Conservation (phyloP, 92 coral and sea anemone genomes). For the Muricea muricata region DNA sequence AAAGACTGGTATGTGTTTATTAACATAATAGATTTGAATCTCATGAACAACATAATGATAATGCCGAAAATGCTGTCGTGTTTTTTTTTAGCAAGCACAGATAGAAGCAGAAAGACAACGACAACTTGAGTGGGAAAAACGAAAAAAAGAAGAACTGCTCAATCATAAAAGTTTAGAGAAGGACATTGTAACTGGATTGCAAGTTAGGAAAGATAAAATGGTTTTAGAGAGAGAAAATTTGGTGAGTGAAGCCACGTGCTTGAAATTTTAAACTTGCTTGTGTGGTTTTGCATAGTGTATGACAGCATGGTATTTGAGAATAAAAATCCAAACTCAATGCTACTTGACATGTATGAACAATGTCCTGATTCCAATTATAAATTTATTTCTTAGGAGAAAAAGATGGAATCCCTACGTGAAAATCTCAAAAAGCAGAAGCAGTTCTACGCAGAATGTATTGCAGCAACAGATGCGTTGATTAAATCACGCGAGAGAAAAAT, state of each 20-base stretch:
- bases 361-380: too few relatives aligned
- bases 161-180: conserved; percentile 95
- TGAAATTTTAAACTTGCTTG: background rate
- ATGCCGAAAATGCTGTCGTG: too few relatives aligned
- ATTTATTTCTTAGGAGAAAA: conserved; percentile 21
- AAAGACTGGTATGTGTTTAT: conserved; percentile 84
- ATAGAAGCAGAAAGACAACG: conserved; percentile 97
- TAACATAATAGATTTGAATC: too few relatives aligned
- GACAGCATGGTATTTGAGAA: too few relatives aligned
- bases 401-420: conserved; percentile 30
- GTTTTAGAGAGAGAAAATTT: conserved; percentile 83
- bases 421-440: conserved; percentile 17
- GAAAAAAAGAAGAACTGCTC: conserved; percentile 89
- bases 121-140: conserved; percentile 95
- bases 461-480: conserved; percentile 33
- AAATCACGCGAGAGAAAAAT: conserved; percentile 43
- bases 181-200: conserved; percentile 91
- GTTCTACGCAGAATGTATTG: conserved; percentile 38
- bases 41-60: too few relatives aligned
- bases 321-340: too few relatives aligned
- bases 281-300: too few relatives aligned
- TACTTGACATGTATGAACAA: too few relatives aligned
- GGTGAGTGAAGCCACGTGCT: conserved; percentile 57
- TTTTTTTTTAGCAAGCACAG: conserved; percentile 82
- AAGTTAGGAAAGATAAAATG: conserved; percentile 83